Conservation (phyloP, 2,888 invertebrate species). For the Blomia tropicalis region DNA sequence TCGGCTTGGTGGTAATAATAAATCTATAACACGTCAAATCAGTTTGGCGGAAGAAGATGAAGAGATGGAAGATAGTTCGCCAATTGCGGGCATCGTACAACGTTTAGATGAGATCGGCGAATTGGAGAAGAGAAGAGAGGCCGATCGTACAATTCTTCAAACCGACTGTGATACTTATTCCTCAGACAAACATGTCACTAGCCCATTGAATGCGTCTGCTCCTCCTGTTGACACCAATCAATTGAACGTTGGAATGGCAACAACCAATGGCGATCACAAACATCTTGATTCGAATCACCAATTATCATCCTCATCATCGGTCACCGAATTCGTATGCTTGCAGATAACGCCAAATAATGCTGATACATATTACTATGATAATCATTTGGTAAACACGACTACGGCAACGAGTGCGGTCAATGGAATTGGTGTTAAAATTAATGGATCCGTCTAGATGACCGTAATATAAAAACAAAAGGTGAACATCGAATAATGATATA, state of each 20-base stretch:
- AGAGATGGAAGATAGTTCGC: background rate
- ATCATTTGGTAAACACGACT: background rate
- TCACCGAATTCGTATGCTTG: background rate
- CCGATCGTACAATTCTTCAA: background rate
- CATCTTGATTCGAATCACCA: background rate
- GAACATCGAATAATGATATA: too few relatives aligned
- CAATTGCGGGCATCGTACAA: background rate
- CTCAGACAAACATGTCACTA: background rate
- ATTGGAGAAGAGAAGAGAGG: too few relatives aligned
- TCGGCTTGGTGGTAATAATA: background rate
- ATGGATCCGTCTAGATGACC: background rate
- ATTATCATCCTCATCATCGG: background rate
- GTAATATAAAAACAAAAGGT: too few relatives aligned
- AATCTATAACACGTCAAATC: background rate
- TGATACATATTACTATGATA: background rate
- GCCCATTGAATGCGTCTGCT: background rate
- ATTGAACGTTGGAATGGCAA: background rate
- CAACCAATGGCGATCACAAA: background rate
- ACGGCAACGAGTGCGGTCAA: background rate
- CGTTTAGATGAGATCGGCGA: background rate
- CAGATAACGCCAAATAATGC: background rate
- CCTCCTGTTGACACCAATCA: background rate
- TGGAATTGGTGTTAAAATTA: conserved; percentile 7
- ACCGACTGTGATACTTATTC: background rate
- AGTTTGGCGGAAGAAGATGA: conserved; percentile 9